phyloP scores from a whole-genome alignment of 1,140 invertebrate genomes.

The Conus ventricosus region DNA sequence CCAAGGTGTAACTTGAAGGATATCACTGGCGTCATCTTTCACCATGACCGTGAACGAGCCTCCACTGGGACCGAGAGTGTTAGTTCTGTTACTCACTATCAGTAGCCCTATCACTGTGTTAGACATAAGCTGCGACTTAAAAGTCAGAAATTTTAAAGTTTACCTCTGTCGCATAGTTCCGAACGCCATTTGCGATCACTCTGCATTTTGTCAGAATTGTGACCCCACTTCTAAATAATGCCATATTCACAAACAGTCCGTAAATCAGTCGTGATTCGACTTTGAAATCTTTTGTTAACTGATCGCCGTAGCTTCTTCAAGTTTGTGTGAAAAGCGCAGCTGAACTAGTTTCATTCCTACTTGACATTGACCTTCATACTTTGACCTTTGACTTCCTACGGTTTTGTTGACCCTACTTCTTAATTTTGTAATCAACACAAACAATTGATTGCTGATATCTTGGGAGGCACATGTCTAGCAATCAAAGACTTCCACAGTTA shows the following conservation, averaged over 20 bases:
- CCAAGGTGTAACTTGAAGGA: too few species aligned
- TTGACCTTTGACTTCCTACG: neutral
- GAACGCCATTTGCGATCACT: neutral
- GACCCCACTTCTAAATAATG: neutral
- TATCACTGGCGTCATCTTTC: too few species aligned
- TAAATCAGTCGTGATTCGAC: neutral
- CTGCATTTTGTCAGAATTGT: neutral
- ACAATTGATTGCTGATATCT: too few species aligned
- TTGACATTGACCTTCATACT: neutral
- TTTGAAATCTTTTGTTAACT: neutral
- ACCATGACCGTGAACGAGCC: too few species aligned
- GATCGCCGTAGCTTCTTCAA: neutral
- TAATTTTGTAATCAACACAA: too few species aligned
- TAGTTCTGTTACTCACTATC: too few species aligned
- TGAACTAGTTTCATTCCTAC: neutral
- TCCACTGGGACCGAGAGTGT: too few species aligned
- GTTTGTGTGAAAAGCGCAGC: constrained; percentile 3
- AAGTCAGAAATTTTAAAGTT: neutral
- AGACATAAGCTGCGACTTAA: too few species aligned
- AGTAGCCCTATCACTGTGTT: too few species aligned
- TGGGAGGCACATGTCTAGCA: too few species aligned
- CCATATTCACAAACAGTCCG: neutral
- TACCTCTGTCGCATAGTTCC: constrained; percentile 6
- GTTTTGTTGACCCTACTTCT: neutral
- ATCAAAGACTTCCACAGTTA: too few species aligned